These are phyloP conservation scores for Myotis vivesi DNA, from an alignment of 2,797 vertebrate species.

Conservation along the genomic window DNA sequence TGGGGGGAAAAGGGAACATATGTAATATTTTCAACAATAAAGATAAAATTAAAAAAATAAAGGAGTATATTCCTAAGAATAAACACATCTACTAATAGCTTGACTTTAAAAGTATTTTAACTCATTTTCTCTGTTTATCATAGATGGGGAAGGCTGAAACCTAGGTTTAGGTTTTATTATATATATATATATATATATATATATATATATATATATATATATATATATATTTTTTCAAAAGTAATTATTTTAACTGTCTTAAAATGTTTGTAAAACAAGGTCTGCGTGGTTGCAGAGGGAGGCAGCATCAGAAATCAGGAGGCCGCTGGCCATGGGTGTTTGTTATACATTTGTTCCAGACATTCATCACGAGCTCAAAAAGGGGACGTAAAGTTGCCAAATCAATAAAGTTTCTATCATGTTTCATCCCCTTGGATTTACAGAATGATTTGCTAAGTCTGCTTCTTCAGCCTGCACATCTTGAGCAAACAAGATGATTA, in stretches of 20 bases:
- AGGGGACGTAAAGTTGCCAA: neutral
- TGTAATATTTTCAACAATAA: no score
- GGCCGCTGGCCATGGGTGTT: rapidly evolving
- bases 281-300: neutral
- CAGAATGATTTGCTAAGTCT: slow-evolving; percentile 48
- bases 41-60: neutral
- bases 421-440: slow-evolving; percentile 33
- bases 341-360: neutral
- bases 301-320: neutral
- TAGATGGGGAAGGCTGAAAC: neutral
- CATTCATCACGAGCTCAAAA: neutral
- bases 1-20: no score
- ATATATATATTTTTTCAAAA: no score
- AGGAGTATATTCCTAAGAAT: neutral
- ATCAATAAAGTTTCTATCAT: slow-evolving; percentile 4
- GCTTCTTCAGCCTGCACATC: neutral
- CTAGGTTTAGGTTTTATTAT: neutral
- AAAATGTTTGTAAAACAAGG: neutral
- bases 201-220: no score
- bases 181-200: neutral
- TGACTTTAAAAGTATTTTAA: neutral
- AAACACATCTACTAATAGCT: neutral
- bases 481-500: neutral
- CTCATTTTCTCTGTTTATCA: neutral
- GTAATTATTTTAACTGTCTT: neutral